Base-by-base conservation (phyloP, 1,140 invertebrate genomes). In the Lamellibrachia luymesi region DNA sequence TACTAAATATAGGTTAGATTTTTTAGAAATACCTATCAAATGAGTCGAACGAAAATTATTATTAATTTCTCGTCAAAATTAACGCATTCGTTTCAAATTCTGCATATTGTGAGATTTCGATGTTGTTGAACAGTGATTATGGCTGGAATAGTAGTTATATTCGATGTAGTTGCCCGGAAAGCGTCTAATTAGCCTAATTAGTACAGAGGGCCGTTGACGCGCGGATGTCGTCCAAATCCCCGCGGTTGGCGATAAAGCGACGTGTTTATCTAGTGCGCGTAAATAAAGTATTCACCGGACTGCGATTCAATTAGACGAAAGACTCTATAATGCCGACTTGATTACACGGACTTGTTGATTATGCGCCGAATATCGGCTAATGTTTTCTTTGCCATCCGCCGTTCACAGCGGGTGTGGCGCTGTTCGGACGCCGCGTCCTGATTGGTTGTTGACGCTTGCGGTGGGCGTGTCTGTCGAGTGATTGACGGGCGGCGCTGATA, bases 281-380 rank as follows among this genome's bases (percentile, higher is more conserved):
- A 80, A 80, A 80, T 80, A 80, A 80, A 80, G 64, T 80, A 80
- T 80, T 80, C 64, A 80, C 64, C 64, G 64, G 64, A 80, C 64
- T 80, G 64, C 64, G 64, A 80, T 80, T 80, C 64, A 80, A 80
- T 80, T 80, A 80, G 64, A 80, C 64, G 64, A 80, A 80, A 80
- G 64, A 80, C 64, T 80, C 64, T 80, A 80, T 80, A 80, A 80
- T 80, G 64, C 64, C 64, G 64, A 80, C 64, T 80, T 80, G 64
- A 80, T 80, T 80, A 80, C 64, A 80, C 13, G 64, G 64, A 80
- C 64, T 80, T 80, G 64, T 80, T 80, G 64, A 80, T 80, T 80
- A 80, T 80, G 64, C 25, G 64, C 64, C 64, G 64, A 80, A 80
- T 80, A 80, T 80, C 64, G 64, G 64, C 64, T 80, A 80, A 80